Percentiles rank a stretch among this genome's conserved stretches.
phyloP scores from a whole-genome alignment of 2,888 invertebrate species.

The Troilus luridus region DNA sequence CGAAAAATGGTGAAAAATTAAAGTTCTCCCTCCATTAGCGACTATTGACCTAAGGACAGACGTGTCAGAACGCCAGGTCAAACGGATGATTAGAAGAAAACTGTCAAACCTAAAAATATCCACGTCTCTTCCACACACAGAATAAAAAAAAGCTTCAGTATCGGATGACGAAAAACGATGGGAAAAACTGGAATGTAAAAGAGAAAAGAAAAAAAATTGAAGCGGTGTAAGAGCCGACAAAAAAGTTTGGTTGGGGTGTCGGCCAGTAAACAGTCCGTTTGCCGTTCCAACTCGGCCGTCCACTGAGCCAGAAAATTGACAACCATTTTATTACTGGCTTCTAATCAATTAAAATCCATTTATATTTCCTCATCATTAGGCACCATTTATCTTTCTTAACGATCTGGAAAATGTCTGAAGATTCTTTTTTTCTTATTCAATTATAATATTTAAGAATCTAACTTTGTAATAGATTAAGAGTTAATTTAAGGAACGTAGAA shows the following conservation, averaged over 20 bases:
- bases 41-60: background rate
- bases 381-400: background rate
- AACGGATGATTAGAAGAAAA: background rate
- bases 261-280: conserved; percentile 16
- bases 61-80: conserved; percentile 21
- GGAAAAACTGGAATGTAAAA: background rate
- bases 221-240: background rate
- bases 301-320: background rate
- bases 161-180: background rate
- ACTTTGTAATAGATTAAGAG: too few species aligned
- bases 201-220: background rate
- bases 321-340: background rate
- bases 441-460: background rate
- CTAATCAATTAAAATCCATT: conserved; percentile 21
- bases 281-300: background rate
- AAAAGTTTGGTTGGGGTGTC: background rate
- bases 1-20: background rate
- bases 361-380: conserved; percentile 18
- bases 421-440: background rate
- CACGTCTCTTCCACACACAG: background rate
- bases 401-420: background rate
- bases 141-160: background rate
- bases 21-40: background rate
- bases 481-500: too few species aligned
- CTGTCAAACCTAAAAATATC: background rate